Conservation (phyloP, 2,113 vertebrate genomes). For the Noctilio leporinus region DNA sequence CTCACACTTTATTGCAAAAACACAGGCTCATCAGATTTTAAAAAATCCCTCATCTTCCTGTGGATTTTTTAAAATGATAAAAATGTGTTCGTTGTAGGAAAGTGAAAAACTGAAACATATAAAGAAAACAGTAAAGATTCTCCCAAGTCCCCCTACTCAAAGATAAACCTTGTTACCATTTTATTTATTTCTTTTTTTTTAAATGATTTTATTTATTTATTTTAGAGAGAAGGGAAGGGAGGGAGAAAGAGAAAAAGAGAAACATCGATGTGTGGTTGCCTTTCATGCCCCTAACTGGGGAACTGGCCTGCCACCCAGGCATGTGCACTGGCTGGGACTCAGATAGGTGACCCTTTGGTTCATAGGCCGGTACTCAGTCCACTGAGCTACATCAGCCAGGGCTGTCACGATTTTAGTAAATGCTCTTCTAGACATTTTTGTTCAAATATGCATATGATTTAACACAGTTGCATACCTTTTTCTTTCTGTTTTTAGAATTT, state of each 20-base stretch:
- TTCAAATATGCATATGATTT: not conserved
- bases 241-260: too few species aligned
- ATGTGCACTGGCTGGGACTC: too few species aligned
- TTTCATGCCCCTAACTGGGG: too few species aligned
- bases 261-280: too few species aligned
- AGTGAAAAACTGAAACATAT: slow-evolving; percentile 8
- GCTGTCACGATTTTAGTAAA: slow-evolving; percentile 24
- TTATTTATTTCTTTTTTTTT: too few species aligned
- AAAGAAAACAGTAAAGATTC: not conserved
- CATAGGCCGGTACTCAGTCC: too few species aligned
- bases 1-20: slow-evolving; percentile 33
- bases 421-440: slow-evolving; percentile 12
- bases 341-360: too few species aligned
- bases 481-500: not conserved
- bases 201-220: too few species aligned
- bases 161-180: not conserved
- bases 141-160: not conserved
- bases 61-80: not conserved
- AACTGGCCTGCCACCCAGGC: too few species aligned
- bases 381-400: too few species aligned
- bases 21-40: slow-evolving; percentile 34
- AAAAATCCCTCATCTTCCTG: slow-evolving; percentile 14
- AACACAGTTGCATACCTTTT: not conserved
- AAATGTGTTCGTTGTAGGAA: not conserved
- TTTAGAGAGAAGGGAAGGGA: too few species aligned